Evolutionary conservation across 2,113 vertebrate species (phyloP).

Genomic region (Epinephelus cyanopodus): DNA sequence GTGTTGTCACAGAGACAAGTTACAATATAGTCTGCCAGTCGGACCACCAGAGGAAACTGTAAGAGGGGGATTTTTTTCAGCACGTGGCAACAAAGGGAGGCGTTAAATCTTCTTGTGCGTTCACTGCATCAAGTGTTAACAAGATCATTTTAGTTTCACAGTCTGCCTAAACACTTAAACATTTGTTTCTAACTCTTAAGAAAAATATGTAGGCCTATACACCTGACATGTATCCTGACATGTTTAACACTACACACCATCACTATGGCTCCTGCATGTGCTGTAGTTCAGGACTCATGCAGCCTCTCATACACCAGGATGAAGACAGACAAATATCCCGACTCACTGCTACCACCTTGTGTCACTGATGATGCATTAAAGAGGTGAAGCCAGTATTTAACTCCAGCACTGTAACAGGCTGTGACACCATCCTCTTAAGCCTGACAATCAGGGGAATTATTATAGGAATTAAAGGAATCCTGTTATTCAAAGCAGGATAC

Average conservation of each 20-base stretch:
- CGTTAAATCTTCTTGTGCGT: slow-evolving; percentile 37
- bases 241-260: not conserved
- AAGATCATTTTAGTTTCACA: slow-evolving; percentile 20
- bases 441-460: not conserved
- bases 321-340: slow-evolving; percentile 4
- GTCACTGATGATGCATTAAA: not conserved
- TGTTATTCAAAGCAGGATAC: not conserved
- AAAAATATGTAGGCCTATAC: not conserved
- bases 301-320: slow-evolving; percentile 5
- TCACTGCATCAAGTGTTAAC: slow-evolving; percentile 37
- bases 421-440: not conserved
- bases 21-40: slow-evolving; percentile 67
- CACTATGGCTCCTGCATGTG: not conserved
- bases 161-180: slow-evolving; percentile 1
- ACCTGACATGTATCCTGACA: not conserved
- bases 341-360: slow-evolving; percentile 80
- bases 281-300: slow-evolving; percentile 9
- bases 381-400: not conserved
- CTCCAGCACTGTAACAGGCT: not conserved
- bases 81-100: slow-evolving; percentile 31
- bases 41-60: slow-evolving; percentile 63
- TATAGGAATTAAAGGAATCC: not conserved
- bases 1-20: slow-evolving; percentile 79
- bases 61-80: slow-evolving; percentile 29
- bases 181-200: not conserved